Evolutionary conservation across 2,113 vertebrate species (phyloP), one percentile per base, ranked within the genome.

Genomic region (Sprattus sprattus): DNA sequence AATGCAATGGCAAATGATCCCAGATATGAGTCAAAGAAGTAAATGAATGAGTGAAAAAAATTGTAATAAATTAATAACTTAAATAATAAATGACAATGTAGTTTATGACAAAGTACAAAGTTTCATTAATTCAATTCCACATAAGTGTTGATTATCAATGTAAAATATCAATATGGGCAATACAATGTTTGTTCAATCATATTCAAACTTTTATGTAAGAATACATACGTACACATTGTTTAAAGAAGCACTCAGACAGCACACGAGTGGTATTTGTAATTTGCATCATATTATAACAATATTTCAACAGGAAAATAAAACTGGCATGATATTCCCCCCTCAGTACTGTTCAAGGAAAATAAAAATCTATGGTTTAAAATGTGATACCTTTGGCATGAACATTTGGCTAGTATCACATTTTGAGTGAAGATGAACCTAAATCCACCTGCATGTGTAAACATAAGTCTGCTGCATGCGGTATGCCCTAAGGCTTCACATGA

Each of bases 371-470:
- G 71, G 25, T 78, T 78, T 78, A 78, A 78, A 78, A 78, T 78
- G 71, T 78, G 71, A 78, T 78, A 78, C 71, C 32, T 39, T 78
- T 16, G 71, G 71, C 44, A 78, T 78, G 71, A 39, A 13, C 25
- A 15, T 78, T 44, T 78, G 71, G 28, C 13, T 86, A 86, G 85
- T 83, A 90, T 90, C 89, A 88, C 78, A 84, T 88, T 92, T 91
- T 89, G 91, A 89, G 91, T 85, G 89, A 84, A 85, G 82, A 86
- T 80, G 85, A 88, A 92, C 89, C 83, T 89, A 89, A 94, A 89
- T 88, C 92, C 91, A 6, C 83, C 83, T 88, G 86, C 89, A 90
- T 91, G 82, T 93, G 92, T 94, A 94, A 94, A 94, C 93, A 92
- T 91, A 92, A 87, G 93, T 93, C 87, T 93, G 89, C 91, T 90